Evolutionary conservation across 2,797 vertebrate species (phyloP), one percentile per base, ranked within the genome.

Genomic region (Taeniopygia guttata): DNA sequence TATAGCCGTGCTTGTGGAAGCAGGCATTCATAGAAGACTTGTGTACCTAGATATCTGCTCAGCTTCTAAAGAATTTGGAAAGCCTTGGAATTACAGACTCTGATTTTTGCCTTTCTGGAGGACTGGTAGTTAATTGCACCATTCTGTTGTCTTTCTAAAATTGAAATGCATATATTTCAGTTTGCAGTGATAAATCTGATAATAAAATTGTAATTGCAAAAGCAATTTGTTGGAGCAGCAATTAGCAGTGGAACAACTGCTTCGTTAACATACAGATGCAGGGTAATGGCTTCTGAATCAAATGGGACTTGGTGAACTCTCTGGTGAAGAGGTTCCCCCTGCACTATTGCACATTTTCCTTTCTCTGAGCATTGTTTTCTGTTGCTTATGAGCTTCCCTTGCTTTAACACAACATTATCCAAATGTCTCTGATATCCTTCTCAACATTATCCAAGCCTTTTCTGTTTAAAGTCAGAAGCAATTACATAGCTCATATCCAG

Each of bases 181-280:
- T 94, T 96, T 97, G 74, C 8, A 12, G 73, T 94, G 92, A 94
- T 94, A 95, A 94, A 95, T 96, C 80, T 32, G 38, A 91, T 94
- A 90, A 95, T 96, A 96, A 96, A 96, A 91, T 74, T 73, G 58
- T 96, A 96, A 97, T 96, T 96, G 89, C 83, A 91, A 81, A 91
- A 89, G 62, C 87, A 95, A 93, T 94, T 96, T 94, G 85, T 91
- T 5, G 80, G 70, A 79, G 86, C 80, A 90, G 85, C 91, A 97
- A 94, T 97, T 96, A 96, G 87, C 80, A 87, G 70, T 81, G 89
- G 32, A 97, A 96, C 92, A 94, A 93, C 89, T 96, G 95, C 92
- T 94, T 91, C 4, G 20, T 91, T 89, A 96, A 84, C 92, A 58
- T 91, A 76, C 87, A 97, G 95, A 93, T 94, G 89, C 85, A 91